Base-by-base conservation (phyloP, 2,888 invertebrate species). In the Melanchra persicariae region DNA sequence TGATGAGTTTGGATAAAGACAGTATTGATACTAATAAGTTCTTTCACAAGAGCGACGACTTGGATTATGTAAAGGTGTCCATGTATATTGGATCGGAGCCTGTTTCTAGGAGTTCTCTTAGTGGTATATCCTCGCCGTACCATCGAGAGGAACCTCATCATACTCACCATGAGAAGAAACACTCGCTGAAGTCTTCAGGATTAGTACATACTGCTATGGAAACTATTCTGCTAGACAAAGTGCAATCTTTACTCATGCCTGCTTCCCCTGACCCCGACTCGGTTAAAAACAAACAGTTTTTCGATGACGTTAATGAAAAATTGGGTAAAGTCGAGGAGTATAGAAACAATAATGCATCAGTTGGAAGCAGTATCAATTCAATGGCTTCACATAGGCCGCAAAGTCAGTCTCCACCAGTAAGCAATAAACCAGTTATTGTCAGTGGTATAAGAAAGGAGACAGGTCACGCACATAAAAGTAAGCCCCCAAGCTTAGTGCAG, bases 221-320 rank as follows among this genome's bases (percentile, higher is more conserved):
- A 86, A 96, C 96, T 54, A 96, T 97, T 70, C 91, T 96, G 15
- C 93, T 96, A 77, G 96, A 97, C 79, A 96, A 94, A 90, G 96
- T 96, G 1, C 96, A 95, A 62, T 91, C 92, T 51, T 79, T 95
- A 52, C 89, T 96, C 65, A 85, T 95, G 77, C 94, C 95, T 1
- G 89, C 95, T 34, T 92, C 94, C 37, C 94, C 95, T 22, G 92
- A 93, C 70, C 87, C 88, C 1, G 67, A 81, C 15, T 86, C 88
- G 70, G 81, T 83, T 58, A 85, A 88, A 61, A 91, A 92, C 34
- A 88, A 89, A 74, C 91, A 93, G 78, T 95, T 96, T 84, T 95
- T 95, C 82, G 90, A 91, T 73, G 93, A 95, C 70, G 94, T 95
- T 1, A 93, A 93, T 79, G 89, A 93, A 68, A 93, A 93, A 84